Conservation (phyloP, 2,113 vertebrate genomes). For the Corythoichthys haematopterus region DNA sequence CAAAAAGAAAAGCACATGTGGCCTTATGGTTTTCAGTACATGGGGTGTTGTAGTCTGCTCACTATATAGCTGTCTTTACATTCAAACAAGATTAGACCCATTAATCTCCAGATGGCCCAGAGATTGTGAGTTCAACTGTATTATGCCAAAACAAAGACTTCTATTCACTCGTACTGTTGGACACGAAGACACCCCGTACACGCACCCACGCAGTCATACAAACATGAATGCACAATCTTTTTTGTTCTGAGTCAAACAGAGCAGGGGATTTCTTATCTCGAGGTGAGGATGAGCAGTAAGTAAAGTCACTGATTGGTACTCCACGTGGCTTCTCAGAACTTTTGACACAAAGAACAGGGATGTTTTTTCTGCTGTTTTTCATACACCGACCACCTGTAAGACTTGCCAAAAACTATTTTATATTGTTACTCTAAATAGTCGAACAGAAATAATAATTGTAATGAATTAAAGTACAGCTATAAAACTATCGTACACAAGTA, state of each 20-base stretch:
- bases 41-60: slow-evolving; percentile 2
- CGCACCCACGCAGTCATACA: background rate
- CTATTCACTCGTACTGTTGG: slow-evolving; percentile 37
- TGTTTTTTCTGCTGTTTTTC: slow-evolving; percentile 25
- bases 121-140: slow-evolving; percentile 33
- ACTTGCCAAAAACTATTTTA: slow-evolving; percentile 5
- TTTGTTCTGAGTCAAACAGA: slow-evolving; percentile 25
- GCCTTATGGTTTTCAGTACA: background rate
- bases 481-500: no score
- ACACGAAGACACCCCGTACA: no score
- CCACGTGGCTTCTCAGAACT: slow-evolving; percentile 26
- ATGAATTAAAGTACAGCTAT: no score
- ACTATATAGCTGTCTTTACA: slow-evolving; percentile 19
- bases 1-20: slow-evolving; percentile 4
- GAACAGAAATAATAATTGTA: no score
- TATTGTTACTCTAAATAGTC: background rate
- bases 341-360: slow-evolving; percentile 12
- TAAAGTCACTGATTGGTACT: slow-evolving; percentile 42
- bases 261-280: slow-evolving; percentile 32
- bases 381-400: slow-evolving; percentile 16
- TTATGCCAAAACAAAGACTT: slow-evolving; percentile 44
- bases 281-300: slow-evolving; percentile 21
- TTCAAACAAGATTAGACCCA: slow-evolving; percentile 34
- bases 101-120: slow-evolving; percentile 28
- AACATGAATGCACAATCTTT: background rate